Evolutionary conservation across 2,113 vertebrate genomes (phyloP).

Genomic region (Pelecanus crispus): DNA sequence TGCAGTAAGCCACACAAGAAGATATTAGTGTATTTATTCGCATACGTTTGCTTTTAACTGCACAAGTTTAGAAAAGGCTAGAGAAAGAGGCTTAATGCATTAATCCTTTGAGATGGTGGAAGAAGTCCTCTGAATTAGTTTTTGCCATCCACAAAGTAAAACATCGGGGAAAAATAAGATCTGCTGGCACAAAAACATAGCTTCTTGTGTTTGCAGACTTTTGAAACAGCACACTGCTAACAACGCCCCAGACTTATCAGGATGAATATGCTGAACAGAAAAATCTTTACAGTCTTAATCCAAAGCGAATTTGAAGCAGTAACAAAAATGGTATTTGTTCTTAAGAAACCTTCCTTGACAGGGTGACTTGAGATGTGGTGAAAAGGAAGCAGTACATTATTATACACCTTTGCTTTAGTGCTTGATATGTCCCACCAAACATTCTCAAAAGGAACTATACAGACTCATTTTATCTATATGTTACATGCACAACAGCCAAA

Average conservation of each 20-base stretch:
- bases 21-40: not conserved
- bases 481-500: not conserved
- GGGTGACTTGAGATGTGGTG: not conserved
- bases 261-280: not conserved
- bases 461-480: not conserved
- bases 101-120: not conserved
- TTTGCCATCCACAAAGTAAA: not conserved
- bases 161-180: not conserved
- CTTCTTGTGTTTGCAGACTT: not conserved
- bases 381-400: not conserved
- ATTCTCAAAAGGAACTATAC: not conserved
- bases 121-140: not conserved
- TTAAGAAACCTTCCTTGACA: not conserved
- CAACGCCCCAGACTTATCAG: not conserved
- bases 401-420: not conserved
- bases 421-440: not conserved
- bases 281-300: not conserved
- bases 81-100: not conserved
- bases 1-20: not conserved
- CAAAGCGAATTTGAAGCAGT: not conserved
- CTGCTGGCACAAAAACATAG: not conserved
- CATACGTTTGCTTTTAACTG: not conserved
- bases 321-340: not conserved
- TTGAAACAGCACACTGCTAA: not conserved
- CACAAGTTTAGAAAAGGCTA: not conserved